A percentile compares a stretch with the other conserved stretches of the same genome.
These are phyloP conservation scores for Amphimallon solstitiale DNA, from an alignment of 2,888 invertebrate species.

Conservation along the genomic window DNA sequence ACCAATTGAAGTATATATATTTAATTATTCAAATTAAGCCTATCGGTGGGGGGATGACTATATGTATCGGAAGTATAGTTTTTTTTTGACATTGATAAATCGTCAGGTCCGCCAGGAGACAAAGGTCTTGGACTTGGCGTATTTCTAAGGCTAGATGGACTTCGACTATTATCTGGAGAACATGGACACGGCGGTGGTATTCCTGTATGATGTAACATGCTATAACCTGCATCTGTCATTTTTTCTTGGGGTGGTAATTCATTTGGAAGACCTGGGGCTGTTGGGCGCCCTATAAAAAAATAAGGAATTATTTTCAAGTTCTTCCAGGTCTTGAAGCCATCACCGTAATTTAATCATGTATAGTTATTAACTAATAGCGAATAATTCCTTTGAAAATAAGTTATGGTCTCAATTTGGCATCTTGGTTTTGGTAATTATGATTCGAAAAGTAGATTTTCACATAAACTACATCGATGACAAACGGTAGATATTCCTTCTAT, in stretches of 20 bases:
- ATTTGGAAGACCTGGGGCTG: constrained; percentile 39
- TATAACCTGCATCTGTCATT: constrained; percentile 48
- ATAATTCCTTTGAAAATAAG: no score
- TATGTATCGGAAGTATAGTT: constrained; percentile 37
- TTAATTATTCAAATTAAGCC: constrained; percentile 46
- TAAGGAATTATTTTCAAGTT: not conserved
- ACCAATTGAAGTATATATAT: not conserved
- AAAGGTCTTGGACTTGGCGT: constrained; percentile 56
- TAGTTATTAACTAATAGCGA: no score
- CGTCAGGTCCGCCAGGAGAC: constrained; percentile 60
- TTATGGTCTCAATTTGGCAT: no score
- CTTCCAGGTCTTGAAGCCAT: no score
- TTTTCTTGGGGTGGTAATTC: constrained; percentile 46
- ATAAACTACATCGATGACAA: no score
- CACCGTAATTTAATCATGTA: no score
- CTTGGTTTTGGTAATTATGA: no score
- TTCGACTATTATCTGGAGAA: constrained; percentile 56
- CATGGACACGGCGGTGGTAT: constrained; percentile 56
- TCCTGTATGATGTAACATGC: constrained; percentile 50
- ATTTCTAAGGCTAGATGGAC: constrained; percentile 53
- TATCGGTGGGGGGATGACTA: constrained; percentile 36
- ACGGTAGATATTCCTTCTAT: no score
- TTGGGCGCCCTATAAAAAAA: constrained; percentile 32
- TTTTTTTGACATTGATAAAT: constrained; percentile 55
- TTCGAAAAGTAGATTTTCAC: no score